Evolutionary conservation across 2,797 vertebrate species (phyloP).

Genomic region (Sebastes kiyomatsui): DNA sequence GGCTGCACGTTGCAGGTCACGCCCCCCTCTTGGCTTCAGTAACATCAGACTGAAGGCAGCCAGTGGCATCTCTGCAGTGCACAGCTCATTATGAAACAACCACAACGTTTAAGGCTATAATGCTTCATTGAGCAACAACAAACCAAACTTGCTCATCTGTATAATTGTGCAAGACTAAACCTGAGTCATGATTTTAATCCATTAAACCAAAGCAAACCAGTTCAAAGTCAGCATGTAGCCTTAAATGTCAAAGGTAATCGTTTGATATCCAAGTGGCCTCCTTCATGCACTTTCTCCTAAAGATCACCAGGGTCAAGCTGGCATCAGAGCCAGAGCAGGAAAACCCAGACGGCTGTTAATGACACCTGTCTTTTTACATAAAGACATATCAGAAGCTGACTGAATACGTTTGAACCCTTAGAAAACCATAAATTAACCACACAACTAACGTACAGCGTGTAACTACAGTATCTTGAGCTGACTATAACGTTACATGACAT

Average conservation of each 20-base stretch:
- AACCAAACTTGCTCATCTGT: not conserved
- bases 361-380: constrained; percentile 2
- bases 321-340: constrained; percentile 2
- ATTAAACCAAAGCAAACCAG: rapidly evolving
- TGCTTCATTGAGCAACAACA: not conserved
- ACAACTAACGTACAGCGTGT: too few relatives aligned
- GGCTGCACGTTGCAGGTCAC: constrained; percentile 47
- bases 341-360: not conserved
- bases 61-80: constrained; percentile 9
- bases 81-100: constrained; percentile 36
- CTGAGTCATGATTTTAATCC: not conserved
- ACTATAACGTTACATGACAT: too few relatives aligned
- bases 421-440: not conserved
- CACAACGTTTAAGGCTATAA: not conserved
- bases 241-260: constrained; percentile 79
- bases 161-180: not conserved
- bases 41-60: not conserved
- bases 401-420: not conserved
- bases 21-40: constrained; percentile 15
- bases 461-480: too few relatives aligned
- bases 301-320: constrained; percentile 58
- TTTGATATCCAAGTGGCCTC: constrained; percentile 4
- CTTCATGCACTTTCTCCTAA: constrained; percentile 33
- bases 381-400: not conserved
- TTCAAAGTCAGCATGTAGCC: not conserved